These are phyloP conservation scores for Zosterops japonicus DNA, from an alignment of 2,113 vertebrate species.

Conservation along the genomic window DNA sequence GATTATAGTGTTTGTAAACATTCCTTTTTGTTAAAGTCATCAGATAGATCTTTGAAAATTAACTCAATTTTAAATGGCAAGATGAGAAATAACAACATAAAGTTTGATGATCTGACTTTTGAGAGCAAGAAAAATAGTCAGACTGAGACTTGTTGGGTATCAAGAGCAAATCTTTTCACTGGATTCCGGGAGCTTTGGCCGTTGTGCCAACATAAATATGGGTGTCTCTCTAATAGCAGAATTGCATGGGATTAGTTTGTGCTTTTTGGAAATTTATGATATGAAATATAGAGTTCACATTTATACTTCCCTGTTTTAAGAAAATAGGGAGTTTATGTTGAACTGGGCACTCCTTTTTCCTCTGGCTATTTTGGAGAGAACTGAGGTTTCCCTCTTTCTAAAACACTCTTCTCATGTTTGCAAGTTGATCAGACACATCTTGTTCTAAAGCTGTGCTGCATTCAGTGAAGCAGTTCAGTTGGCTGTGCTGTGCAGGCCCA, in stretches of 20 bases:
- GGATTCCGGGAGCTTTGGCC: constrained; percentile 17
- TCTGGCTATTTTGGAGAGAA: not conserved
- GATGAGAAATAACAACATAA: not conserved
- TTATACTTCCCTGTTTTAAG: constrained; percentile 12
- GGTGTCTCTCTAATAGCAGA: constrained; percentile 48
- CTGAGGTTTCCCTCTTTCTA: not conserved
- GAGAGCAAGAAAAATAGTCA: not conserved
- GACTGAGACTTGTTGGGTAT: not conserved
- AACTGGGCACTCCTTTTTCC: not conserved
- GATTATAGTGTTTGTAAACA: not conserved
- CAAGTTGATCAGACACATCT: not conserved
- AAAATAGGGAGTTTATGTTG: constrained; percentile 12
- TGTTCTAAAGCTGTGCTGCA: not conserved
- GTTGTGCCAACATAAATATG: constrained; percentile 35
- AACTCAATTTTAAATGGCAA: not conserved
- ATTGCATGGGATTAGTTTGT: not conserved
- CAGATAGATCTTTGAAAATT: not conserved
- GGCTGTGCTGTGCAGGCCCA: rapidly evolving
- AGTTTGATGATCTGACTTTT: not conserved
- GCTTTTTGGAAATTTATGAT: not conserved
- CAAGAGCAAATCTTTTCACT: not conserved
- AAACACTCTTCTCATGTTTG: not conserved
- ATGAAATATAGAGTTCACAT: not conserved
- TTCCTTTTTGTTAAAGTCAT: not conserved
- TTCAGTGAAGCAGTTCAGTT: not conserved